These are phyloP conservation scores for Labia minor DNA, from an alignment of 2,888 invertebrate species.

Conservation along the genomic window DNA sequence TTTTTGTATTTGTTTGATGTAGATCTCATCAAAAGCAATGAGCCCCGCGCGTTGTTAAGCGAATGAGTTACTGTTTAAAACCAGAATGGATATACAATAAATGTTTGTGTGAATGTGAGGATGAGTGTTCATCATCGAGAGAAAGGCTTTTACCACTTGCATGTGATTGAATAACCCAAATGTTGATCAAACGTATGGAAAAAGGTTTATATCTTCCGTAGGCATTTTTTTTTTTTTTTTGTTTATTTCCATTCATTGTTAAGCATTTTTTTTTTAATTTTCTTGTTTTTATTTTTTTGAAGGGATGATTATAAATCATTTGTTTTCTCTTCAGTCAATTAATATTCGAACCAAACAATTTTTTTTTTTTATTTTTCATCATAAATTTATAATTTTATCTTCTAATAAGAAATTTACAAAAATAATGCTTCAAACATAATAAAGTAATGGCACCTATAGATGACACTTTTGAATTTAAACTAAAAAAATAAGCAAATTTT, in stretches of 20 bases:
- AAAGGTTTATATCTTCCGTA: conserved; percentile 2
- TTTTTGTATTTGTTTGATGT: conserved; percentile 13
- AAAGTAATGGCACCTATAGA: too few species aligned
- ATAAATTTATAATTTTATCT: too few species aligned
- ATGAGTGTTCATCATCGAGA: background rate
- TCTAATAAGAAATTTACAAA: too few species aligned
- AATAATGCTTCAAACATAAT: too few species aligned
- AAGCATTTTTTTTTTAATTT: background rate
- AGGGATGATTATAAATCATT: too few species aligned
- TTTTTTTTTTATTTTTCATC: too few species aligned
- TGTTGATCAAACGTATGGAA: conserved; percentile 13
- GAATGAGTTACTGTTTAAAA: conserved; percentile 5
- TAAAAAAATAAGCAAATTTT: too few species aligned
- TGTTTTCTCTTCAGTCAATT: too few species aligned
- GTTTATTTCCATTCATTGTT: conserved; percentile 1
- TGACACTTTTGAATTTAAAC: too few species aligned
- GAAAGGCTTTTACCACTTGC: background rate
- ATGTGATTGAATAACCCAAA: conserved; percentile 4
- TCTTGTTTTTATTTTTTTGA: too few species aligned
- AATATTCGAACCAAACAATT: too few species aligned
- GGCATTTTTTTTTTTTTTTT: background rate
- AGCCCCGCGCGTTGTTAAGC: background rate
- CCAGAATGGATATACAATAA: background rate
- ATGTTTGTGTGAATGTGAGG: background rate
- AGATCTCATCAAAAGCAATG: conserved; percentile 13